Evolutionary conservation across 2,888 invertebrate genomes (phyloP).

Genomic region (Drosophila koepferae): DNA sequence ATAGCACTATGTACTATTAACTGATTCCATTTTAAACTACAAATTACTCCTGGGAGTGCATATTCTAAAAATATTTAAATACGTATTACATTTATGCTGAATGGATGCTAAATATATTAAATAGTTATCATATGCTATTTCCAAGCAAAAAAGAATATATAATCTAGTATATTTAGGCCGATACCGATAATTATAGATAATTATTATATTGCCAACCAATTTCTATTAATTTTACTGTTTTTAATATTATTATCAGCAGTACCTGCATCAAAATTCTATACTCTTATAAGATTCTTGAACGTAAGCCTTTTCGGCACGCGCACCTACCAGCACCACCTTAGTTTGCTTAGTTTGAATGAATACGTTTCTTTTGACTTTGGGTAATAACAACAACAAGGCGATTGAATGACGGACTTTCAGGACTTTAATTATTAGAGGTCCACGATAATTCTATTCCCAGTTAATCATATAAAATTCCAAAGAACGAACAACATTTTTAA

Average conservation of each 20-base stretch:
- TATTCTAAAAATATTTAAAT: too few species aligned
- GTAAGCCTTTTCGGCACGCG: not conserved
- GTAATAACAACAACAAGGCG: too few species aligned
- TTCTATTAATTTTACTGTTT: not conserved
- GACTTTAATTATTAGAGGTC: not conserved
- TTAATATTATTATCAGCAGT: not conserved
- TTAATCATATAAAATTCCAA: not conserved
- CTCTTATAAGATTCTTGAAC: not conserved
- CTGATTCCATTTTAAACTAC: conserved; percentile 1
- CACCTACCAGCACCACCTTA: not conserved
- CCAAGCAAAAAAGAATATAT: not conserved
- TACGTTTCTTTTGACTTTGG: too few species aligned
- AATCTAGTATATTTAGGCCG: not conserved
- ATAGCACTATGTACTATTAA: not conserved
- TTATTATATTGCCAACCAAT: not conserved
- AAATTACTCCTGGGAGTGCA: not conserved
- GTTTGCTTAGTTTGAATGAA: too few species aligned
- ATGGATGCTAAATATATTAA: not conserved
- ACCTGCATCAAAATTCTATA: not conserved
- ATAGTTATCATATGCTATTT: not conserved
- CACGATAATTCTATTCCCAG: not conserved
- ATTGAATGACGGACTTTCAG: too few species aligned
- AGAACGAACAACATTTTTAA: not conserved
- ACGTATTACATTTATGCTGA: not conserved
- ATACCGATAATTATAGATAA: not conserved